These are phyloP conservation scores for Lucilia sericata DNA, from an alignment of 1,140 invertebrate species.

Conservation along the genomic window DNA sequence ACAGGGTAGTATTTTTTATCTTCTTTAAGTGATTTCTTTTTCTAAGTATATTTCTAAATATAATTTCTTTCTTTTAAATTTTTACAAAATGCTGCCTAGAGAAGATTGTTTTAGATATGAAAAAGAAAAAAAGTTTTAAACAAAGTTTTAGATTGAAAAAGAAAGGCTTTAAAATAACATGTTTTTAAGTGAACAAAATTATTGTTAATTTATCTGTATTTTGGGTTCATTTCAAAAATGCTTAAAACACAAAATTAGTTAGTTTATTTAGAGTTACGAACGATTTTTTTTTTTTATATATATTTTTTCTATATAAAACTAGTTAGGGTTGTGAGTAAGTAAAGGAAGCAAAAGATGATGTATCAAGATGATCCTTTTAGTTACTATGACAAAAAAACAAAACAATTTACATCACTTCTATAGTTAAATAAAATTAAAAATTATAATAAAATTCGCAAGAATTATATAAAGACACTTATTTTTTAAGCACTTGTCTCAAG, in stretches of 20 bases:
- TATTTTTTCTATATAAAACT: not conserved
- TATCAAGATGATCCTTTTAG: not conserved
- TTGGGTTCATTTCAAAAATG: not conserved
- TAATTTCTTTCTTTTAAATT: not conserved
- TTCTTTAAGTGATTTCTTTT: not conserved
- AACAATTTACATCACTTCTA: not conserved
- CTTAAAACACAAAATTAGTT: not conserved
- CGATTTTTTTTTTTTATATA: not conserved
- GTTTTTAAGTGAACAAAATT: not conserved
- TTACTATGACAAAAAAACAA: slow-evolving; percentile 7
- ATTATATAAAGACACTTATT: slow-evolving; percentile 32
- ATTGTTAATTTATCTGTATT: not conserved
- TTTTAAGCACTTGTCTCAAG: slow-evolving; percentile 42
- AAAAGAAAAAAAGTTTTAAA: not conserved
- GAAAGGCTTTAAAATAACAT: not conserved
- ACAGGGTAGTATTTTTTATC: too few species aligned
- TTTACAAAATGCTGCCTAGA: slow-evolving; percentile 19
- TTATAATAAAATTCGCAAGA: not conserved
- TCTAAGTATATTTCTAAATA: not conserved
- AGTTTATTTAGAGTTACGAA: not conserved
- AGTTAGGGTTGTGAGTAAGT: slow-evolving; percentile 24
- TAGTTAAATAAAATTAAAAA: not conserved
- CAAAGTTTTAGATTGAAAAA: too few species aligned
- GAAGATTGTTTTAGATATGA: not conserved
- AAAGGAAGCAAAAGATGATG: not conserved